A percentile compares a stretch with the other conserved stretches of the same genome.
Conservation (phyloP, 2,888 invertebrate genomes). For the Hirtodrosophila trivittata region DNA sequence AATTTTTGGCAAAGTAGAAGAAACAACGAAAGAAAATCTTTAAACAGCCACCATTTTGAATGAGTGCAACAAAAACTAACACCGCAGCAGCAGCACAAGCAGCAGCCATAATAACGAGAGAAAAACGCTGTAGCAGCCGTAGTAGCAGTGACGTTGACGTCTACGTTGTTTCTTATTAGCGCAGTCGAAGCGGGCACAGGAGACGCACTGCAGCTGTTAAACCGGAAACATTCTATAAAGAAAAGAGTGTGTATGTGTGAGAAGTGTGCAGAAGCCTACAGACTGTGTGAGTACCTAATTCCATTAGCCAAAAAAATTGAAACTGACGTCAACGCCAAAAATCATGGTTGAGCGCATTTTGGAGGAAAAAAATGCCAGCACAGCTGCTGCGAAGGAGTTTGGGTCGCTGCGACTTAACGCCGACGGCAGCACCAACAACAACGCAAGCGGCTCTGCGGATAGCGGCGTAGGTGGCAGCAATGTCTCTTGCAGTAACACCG, state of each 20-base stretch:
- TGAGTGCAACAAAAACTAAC: constrained; percentile 54
- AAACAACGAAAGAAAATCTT: constrained; percentile 52
- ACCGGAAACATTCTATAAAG: constrained; percentile 50
- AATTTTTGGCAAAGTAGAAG: constrained; percentile 62
- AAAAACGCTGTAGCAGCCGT: constrained; percentile 48
- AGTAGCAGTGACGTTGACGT: constrained; percentile 55
- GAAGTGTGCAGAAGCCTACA: constrained; percentile 3
- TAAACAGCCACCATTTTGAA: constrained; percentile 77
- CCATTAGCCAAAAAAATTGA: constrained; percentile 38
- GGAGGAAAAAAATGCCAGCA: constrained; percentile 84
- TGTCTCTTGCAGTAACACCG: constrained; percentile 70
- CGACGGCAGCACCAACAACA: constrained; percentile 45
- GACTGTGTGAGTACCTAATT: constrained; percentile 45
- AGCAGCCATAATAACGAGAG: constrained; percentile 54
- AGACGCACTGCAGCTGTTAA: constrained; percentile 59
- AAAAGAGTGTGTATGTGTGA: constrained; percentile 22
- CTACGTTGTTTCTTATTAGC: constrained; percentile 59
- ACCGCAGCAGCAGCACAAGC: constrained; percentile 31
- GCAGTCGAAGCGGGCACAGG: constrained; percentile 27
- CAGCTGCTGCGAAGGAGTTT: constrained; percentile 48
- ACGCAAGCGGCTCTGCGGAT: constrained; percentile 66
- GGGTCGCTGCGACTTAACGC: constrained; percentile 44
- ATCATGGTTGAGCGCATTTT: constrained; percentile 88
- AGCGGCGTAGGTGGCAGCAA: constrained; percentile 70
- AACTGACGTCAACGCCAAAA: constrained; percentile 57